Evolutionary conservation across 2,888 invertebrate species (phyloP).

Genomic region (Cataglyphis livida): DNA sequence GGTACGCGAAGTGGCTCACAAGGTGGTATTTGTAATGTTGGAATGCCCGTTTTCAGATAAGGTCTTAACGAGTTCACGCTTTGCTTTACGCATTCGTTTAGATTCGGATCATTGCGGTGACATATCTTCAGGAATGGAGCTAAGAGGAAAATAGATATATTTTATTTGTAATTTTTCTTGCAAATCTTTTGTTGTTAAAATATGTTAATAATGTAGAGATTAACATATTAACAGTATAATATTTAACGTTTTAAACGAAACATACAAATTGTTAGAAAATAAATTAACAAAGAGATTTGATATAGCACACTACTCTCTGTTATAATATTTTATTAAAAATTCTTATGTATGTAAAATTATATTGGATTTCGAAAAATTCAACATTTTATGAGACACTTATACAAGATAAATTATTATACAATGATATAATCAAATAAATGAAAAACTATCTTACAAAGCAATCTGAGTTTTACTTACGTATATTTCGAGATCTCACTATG

Average conservation of each 20-base stretch:
- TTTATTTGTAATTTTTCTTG: neutral
- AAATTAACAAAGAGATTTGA: neutral
- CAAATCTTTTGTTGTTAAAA: neutral
- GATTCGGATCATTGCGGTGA: constrained; percentile 88
- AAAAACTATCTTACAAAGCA: neutral
- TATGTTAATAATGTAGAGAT: neutral
- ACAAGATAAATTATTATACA: neutral
- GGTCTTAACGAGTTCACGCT: constrained; percentile 88
- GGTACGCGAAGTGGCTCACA: constrained; percentile 91
- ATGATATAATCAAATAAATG: neutral
- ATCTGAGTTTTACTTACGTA: constrained; percentile 19
- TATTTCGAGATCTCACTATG: neutral
- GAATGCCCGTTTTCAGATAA: constrained; percentile 88
- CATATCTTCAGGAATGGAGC: constrained; percentile 90
- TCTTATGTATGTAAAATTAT: neutral
- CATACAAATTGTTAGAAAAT: neutral
- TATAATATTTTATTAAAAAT: neutral
- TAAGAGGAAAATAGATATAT: constrained; percentile 77
- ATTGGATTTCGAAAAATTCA: neutral
- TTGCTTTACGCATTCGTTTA: constrained; percentile 88
- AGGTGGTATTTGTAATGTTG: constrained; percentile 89
- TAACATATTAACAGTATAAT: neutral
- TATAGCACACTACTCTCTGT: neutral
- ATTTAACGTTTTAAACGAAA: neutral
- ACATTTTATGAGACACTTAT: neutral